Conservation (phyloP, 2,797 vertebrate species). For the Chaenodraco wilsoni region DNA sequence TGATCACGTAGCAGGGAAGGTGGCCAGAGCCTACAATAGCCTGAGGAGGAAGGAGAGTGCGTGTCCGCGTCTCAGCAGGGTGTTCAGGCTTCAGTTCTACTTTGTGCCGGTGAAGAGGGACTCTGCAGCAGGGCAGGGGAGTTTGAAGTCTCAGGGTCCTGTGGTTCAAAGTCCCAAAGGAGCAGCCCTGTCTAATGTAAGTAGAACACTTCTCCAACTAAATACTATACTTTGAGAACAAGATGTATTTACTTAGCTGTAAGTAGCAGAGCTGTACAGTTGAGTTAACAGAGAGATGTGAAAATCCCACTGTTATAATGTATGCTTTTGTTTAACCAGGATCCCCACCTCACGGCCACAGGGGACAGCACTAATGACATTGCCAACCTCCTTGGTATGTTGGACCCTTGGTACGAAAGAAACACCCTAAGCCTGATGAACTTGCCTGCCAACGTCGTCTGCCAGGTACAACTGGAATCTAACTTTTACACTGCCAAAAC, state of each 20-base stretch:
- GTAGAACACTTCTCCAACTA: slow-evolving; percentile 7
- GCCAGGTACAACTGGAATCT: slow-evolving; percentile 84
- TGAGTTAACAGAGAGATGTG: not conserved
- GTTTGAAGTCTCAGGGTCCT: slow-evolving; percentile 35
- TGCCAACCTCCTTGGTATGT: slow-evolving; percentile 92
- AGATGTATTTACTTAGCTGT: not conserved
- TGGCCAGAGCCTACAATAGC: slow-evolving; percentile 92
- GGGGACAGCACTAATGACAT: slow-evolving; percentile 94
- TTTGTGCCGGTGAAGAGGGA: slow-evolving; percentile 91
- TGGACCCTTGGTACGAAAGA: slow-evolving; percentile 97
- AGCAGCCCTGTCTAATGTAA: slow-evolving; percentile 46
- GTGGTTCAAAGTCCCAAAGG: slow-evolving; percentile 51
- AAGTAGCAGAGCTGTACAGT: not conserved
- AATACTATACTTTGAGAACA: not conserved
- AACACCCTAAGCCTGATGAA: slow-evolving; percentile 93
- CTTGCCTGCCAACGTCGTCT: slow-evolving; percentile 89
- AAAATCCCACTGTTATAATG: not conserved
- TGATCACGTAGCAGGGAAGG: slow-evolving; percentile 92
- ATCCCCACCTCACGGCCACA: slow-evolving; percentile 31
- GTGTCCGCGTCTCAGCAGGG: slow-evolving; percentile 88
- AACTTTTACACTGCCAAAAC: not conserved
- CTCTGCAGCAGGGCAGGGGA: slow-evolving; percentile 17
- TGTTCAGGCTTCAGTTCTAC: slow-evolving; percentile 94
- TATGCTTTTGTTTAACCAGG: slow-evolving; percentile 61
- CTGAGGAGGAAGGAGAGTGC: slow-evolving; percentile 89